Evolutionary conservation across 2,113 vertebrate species (phyloP).

Genomic region (Lates calcarifer): DNA sequence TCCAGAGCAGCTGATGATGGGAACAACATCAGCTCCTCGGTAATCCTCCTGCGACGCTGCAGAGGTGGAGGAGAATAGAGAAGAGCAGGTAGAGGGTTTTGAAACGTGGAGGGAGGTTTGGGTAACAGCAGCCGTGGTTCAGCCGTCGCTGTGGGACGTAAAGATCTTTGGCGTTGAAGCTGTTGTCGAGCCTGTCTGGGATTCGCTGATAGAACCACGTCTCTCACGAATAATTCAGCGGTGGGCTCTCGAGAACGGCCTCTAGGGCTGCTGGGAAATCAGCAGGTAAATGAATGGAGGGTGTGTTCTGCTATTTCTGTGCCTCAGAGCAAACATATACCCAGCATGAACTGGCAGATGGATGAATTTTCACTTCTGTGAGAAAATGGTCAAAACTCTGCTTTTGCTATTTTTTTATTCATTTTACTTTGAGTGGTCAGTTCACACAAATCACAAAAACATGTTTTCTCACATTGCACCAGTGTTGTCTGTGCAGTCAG

Average conservation of each 20-base stretch:
- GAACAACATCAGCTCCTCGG: too few relatives aligned
- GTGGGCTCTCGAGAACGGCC: neutral
- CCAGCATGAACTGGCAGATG: too few relatives aligned
- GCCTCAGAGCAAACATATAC: too few relatives aligned
- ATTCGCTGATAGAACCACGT: neutral
- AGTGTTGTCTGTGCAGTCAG: too few relatives aligned
- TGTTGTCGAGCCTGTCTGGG: neutral
- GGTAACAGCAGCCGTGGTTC: neutral
- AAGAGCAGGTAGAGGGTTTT: neutral
- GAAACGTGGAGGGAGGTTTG: neutral
- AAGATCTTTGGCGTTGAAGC: neutral
- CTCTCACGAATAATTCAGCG: neutral
- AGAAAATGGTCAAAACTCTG: too few relatives aligned
- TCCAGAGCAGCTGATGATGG: constrained; percentile 24
- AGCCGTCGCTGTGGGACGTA: neutral
- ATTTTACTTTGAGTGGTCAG: too few relatives aligned
- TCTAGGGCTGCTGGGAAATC: constrained; percentile 14
- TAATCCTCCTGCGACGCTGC: neutral
- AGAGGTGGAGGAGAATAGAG: neutral
- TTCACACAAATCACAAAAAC: too few relatives aligned
- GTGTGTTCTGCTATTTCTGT: neutral
- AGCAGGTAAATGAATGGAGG: neutral
- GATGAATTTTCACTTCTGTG: too few relatives aligned
- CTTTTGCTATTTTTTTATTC: too few relatives aligned
- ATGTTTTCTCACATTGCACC: too few relatives aligned